Evolutionary conservation across 2,888 invertebrate genomes (phyloP).

Genomic region (Eueremaeus valkanovi): DNA sequence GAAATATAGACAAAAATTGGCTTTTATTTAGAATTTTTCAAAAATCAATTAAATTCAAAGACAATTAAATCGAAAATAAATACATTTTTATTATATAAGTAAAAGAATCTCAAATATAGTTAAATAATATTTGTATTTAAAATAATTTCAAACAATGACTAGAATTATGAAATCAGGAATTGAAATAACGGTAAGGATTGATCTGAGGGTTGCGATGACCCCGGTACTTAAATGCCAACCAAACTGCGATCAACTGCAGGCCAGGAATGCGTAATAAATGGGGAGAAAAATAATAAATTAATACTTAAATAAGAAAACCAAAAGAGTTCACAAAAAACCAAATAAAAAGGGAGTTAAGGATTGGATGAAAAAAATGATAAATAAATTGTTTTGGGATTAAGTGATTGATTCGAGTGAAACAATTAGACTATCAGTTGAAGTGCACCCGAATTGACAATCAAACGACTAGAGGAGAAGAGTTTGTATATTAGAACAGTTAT

Average conservation of each 20-base stretch:
- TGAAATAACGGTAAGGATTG: conserved; percentile 42
- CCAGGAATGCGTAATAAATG: not conserved
- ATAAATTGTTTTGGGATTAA: not conserved
- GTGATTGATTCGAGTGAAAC: not conserved
- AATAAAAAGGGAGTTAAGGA: not conserved
- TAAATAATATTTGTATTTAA: no score
- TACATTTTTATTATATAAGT: not conserved
- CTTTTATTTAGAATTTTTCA: not conserved
- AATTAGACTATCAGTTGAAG: not conserved
- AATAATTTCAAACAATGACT: not conserved
- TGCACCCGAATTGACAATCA: not conserved
- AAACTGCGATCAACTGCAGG: conserved; percentile 43
- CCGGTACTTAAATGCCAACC: conserved; percentile 44
- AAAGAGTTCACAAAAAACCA: not conserved
- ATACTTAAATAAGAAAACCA: not conserved
- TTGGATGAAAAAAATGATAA: not conserved
- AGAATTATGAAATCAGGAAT: not conserved
- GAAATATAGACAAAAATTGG: no score
- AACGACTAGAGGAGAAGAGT: conserved; percentile 59
- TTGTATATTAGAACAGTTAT: no score
- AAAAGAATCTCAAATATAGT: not conserved
- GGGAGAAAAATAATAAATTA: not conserved
- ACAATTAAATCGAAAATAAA: not conserved
- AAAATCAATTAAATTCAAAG: not conserved
- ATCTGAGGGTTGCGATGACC: conserved; percentile 43